phyloP scores from a whole-genome alignment of 1,140 invertebrate genomes.

The Brachionus koreanus region DNA sequence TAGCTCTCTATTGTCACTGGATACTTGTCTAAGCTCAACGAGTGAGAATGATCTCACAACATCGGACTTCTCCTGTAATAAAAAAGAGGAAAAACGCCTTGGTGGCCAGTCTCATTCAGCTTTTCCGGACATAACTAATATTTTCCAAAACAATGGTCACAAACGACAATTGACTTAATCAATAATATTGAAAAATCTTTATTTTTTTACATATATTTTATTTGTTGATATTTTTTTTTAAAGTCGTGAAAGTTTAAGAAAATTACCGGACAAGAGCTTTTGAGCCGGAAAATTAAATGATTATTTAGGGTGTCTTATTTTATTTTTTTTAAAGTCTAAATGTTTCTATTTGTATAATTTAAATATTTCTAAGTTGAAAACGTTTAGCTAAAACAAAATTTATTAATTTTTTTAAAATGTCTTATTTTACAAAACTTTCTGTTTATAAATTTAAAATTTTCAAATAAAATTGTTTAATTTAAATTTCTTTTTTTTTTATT shows the following conservation, averaged over 20 bases:
- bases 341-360: conserved; percentile 25
- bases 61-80: background rate
- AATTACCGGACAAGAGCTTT: background rate
- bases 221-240: conserved; percentile 18
- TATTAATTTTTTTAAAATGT: conserved; percentile 11
- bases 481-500: background rate
- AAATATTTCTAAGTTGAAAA: background rate
- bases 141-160: conserved; percentile 28
- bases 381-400: conserved; percentile 4
- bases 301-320: conserved; percentile 27
- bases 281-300: background rate
- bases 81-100: conserved; percentile 19
- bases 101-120: background rate
- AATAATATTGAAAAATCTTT: background rate
- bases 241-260: conserved; percentile 1
- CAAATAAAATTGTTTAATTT: conserved; percentile 33
- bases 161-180: conserved; percentile 25
- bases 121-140: conserved; percentile 28
- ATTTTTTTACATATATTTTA: conserved; percentile 6
- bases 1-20: conserved; percentile 14
- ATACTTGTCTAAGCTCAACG: background rate
- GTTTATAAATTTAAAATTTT: conserved; percentile 34
- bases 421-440: conserved; percentile 29
- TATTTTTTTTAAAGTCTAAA: background rate
- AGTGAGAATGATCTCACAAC: conserved; percentile 7